A percentile compares a stretch with the other conserved stretches of the same genome.
Evolutionary conservation across 1,140 invertebrate species (phyloP).

Genomic region (Cydia pomonella): DNA sequence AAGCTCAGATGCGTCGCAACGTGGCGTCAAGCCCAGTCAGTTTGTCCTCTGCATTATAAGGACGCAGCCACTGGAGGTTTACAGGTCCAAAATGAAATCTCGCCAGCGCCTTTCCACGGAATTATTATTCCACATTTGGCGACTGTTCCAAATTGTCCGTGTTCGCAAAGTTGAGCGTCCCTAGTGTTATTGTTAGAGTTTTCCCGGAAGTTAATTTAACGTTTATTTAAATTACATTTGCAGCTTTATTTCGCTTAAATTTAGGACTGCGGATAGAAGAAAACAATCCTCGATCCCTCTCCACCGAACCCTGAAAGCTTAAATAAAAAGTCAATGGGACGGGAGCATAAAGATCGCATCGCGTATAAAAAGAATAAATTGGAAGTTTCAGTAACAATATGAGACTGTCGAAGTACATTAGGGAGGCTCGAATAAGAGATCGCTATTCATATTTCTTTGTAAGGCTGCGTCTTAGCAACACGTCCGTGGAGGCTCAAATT

Average conservation of each 20-base stretch:
- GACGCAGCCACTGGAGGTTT: not conserved
- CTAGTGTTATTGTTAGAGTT: constrained; percentile 27
- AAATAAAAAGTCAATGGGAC: constrained; percentile 27
- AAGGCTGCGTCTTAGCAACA: constrained; percentile 43
- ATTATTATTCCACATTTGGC: constrained; percentile 14
- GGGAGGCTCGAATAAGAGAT: constrained; percentile 42
- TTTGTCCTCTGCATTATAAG: not conserved
- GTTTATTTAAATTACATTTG: constrained; percentile 27
- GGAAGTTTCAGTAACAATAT: constrained; percentile 38
- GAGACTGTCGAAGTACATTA: constrained; percentile 36
- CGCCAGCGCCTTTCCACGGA: not conserved
- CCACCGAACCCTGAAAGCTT: not conserved
- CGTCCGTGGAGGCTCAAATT: constrained; percentile 61
- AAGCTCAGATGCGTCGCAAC: not conserved
- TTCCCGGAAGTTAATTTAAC: constrained; percentile 22
- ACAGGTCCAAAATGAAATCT: constrained; percentile 5
- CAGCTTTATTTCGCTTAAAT: constrained; percentile 9
- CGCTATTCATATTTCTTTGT: constrained; percentile 52
- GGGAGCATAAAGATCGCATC: constrained; percentile 24
- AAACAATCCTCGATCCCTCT: not conserved
- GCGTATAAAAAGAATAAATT: constrained; percentile 32
- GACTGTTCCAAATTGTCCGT: constrained; percentile 19
- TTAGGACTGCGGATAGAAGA: not conserved
- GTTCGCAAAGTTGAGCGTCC: constrained; percentile 23
- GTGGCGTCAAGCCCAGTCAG: not conserved